Base-by-base conservation (phyloP, 2,113 vertebrate genomes). In the Alaudala cheleensis region DNA sequence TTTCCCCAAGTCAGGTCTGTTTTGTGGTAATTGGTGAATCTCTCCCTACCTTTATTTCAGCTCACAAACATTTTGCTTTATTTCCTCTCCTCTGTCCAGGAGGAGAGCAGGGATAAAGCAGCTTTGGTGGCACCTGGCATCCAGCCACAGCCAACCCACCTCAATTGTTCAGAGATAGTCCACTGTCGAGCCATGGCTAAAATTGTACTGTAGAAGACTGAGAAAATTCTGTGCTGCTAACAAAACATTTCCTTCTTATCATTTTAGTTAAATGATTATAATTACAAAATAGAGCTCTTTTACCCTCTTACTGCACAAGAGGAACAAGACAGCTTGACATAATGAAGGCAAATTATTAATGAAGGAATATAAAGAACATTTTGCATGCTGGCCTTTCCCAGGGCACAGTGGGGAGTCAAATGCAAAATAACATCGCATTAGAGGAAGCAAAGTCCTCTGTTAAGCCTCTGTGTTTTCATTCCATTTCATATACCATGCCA, bases 231-330 rank as follows among this genome's bases (percentile, higher is more conserved):
- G 13, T 12, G 5, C 53, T 94, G 71, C 69, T 74, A 89, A 56
- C 26, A 91, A 89, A 93, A 49, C 5, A 33, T 86, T 92, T 76
- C 22, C 20, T 72, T 56, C 81, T 69, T 45, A 85, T 18, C 15
- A 50, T 61, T 57, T 69, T 37, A 88, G 31, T 79, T 64, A 87
- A 95, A 91, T 76, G 0, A 71, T 78, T 87, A 49, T 87, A 89
- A 91, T 89, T 91, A 95, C 28, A 81, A 94, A 79, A 93, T 64
- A 87, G 44, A 90, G 37, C 40, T 64, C 60, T 85, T 94, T 87
- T 21, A 64, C 61, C 42, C 40, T 74, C 73, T 91, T 85, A 67
- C 28, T 79, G 61, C 74, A 82, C 57, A 88, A 93, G 73, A 81
- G 65, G 65, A 87, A 33, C 29, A 88, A 56, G 92, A 67, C 74